These are phyloP conservation scores for Pantherophis vulpinus DNA, from an alignment of 2,797 vertebrate genomes.

Conservation along the genomic window DNA sequence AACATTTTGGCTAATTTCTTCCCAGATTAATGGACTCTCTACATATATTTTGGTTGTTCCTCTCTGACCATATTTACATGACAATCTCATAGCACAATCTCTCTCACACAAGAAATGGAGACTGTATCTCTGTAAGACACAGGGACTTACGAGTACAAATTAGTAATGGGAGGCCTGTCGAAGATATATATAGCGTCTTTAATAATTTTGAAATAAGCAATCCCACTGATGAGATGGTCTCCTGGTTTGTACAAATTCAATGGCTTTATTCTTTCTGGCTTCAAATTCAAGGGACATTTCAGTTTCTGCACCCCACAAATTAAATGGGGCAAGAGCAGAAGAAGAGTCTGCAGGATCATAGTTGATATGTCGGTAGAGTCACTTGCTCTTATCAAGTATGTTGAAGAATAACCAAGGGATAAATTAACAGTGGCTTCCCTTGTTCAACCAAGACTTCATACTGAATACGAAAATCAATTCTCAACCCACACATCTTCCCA, in stretches of 20 bases:
- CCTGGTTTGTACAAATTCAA: neutral
- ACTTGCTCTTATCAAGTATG: neutral
- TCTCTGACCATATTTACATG: too few species aligned
- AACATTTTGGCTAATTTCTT: neutral
- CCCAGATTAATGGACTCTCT: too few species aligned
- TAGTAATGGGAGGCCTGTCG: neutral
- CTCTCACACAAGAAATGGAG: neutral
- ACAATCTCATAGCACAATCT: too few species aligned
- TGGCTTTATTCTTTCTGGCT: neutral
- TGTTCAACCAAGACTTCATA: neutral
- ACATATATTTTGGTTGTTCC: too few species aligned
- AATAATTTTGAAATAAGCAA: neutral
- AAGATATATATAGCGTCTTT: fast-evolving
- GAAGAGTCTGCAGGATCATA: neutral
- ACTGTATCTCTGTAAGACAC: neutral
- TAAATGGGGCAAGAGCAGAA: neutral
- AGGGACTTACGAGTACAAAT: neutral
- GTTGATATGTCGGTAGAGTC: neutral
- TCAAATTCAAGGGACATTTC: neutral
- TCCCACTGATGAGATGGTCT: neutral
- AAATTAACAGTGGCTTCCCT: too few species aligned
- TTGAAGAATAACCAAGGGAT: neutral
- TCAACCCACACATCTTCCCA: neutral
- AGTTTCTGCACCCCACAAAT: neutral
- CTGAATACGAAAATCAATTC: neutral